Percentiles rank a stretch among this genome's conserved stretches.
Evolutionary conservation across 2,797 vertebrate genomes (phyloP).

Genomic region (Neosilurus mollespiculum): DNA sequence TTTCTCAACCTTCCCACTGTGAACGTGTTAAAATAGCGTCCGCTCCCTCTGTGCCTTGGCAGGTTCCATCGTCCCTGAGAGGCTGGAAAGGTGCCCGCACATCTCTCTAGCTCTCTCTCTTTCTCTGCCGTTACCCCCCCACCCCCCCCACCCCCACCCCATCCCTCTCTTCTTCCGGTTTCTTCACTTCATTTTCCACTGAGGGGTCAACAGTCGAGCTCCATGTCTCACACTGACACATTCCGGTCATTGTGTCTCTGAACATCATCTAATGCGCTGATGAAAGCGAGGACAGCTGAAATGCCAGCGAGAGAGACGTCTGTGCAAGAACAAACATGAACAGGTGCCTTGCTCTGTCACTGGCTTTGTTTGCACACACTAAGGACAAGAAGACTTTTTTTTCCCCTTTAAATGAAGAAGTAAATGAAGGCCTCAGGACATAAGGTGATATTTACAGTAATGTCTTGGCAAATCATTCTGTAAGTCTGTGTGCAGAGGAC

Average conservation of each 20-base stretch:
- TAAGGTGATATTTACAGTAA: slow-evolving; percentile 6
- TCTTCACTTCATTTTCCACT: slow-evolving; percentile 32
- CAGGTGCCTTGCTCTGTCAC: slow-evolving; percentile 33
- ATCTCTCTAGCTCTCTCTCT: not conserved
- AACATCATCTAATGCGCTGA: slow-evolving; percentile 20
- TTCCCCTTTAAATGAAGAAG: not conserved
- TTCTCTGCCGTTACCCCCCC: slow-evolving; percentile 33
- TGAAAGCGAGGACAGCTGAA: slow-evolving; percentile 5
- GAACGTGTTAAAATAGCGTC: slow-evolving; percentile 41
- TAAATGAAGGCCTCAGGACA: slow-evolving; percentile 27
- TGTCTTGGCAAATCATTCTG: not conserved
- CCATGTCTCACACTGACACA: slow-evolving; percentile 22
- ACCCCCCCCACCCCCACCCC: slow-evolving; percentile 50
- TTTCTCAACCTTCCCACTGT: slow-evolving; percentile 18
- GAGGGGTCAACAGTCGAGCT: slow-evolving; percentile 31
- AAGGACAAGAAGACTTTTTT: slow-evolving; percentile 25
- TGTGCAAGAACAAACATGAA: slow-evolving; percentile 35
- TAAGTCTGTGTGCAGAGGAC: slow-evolving; percentile 5
- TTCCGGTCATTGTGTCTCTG: slow-evolving; percentile 19
- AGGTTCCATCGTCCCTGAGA: slow-evolving; percentile 79
- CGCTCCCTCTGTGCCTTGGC: slow-evolving; percentile 46
- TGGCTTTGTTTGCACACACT: slow-evolving; percentile 53
- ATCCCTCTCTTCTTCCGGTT: slow-evolving; percentile 30
- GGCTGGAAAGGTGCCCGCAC: slow-evolving; percentile 24
- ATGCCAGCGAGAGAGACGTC: slow-evolving; percentile 26